Base-by-base conservation (phyloP, 1,140 invertebrate genomes). In the Pinna nobilis region DNA sequence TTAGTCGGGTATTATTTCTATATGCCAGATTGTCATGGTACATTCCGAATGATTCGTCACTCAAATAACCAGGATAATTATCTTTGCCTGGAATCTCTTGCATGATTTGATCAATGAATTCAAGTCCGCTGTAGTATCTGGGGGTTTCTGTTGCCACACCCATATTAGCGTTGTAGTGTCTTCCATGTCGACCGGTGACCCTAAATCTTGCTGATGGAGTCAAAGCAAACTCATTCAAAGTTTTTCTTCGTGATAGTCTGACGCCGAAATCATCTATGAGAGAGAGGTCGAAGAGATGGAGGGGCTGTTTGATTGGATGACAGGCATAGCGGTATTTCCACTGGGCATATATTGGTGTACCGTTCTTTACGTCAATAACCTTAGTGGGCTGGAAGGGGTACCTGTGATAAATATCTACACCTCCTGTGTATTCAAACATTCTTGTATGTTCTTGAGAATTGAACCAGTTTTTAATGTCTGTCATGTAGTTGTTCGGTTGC, bases 241-340 rank as follows among this genome's bases (percentile, higher is more conserved):
- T 74, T 23, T 50, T 49, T 13, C 64, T 74, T 44, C 41, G 59
- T 1, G 73, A 44, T 60, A 86, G 30, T 49, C 83, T 66, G 0
- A 68, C 47, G 9, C 55, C 63, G 13, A 86, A 51, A 37, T 86
- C 84, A 64, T 86, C 83, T 0, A 82, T 70, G 35, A 76, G 77
- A 39, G 66, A 39, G 25, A 86, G 61, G 20, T 78, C 55, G 39
- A 65, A 61, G 23, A 76, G 63, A 11, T 67, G 74, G 6, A 82
- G 44, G 13, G 76, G 50, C 5, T 33, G 2, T 23, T 71, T 63
- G 13, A 81, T 20, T 9, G 77, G 77, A 33, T 77, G 77, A 49
- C 78, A 82, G 3, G 72, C 18, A 15, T 78, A 80, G 15, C 74
- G 44, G 71, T 81, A 82, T 50, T 77, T 82, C 81, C 81, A 82